Evolutionary conservation across 1,140 invertebrate genomes (phyloP).

Genomic region (Heliothis subflexa): DNA sequence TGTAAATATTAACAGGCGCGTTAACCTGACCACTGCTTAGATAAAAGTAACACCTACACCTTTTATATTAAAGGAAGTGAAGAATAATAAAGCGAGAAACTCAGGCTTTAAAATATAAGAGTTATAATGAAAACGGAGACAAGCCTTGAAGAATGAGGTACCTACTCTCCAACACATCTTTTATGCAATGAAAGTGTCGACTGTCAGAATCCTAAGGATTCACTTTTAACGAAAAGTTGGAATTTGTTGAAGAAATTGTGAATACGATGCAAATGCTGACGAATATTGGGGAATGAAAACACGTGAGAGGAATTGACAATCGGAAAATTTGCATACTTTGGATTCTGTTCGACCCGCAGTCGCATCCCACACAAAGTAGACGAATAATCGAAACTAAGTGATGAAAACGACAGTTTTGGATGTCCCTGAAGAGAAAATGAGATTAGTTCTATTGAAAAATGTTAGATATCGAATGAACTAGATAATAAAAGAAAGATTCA

Average conservation of each 20-base stretch:
- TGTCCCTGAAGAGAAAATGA: conserved; percentile 7
- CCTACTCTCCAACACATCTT: conserved; percentile 8
- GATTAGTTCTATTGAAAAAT: conserved; percentile 27
- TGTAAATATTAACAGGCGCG: conserved; percentile 26
- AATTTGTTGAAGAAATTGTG: conserved; percentile 32
- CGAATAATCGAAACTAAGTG: conserved; percentile 22
- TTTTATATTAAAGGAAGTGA: background rate
- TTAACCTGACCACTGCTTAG: background rate
- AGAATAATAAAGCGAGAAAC: background rate
- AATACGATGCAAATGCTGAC: conserved; percentile 23
- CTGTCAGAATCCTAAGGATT: background rate
- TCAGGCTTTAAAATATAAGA: conserved; percentile 4
- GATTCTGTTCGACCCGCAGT: conserved; percentile 8
- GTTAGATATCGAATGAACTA: background rate
- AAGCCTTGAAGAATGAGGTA: conserved; percentile 2
- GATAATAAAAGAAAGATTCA: background rate
- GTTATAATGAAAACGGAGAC: conserved; percentile 5
- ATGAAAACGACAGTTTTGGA: conserved; percentile 13
- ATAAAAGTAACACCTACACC: background rate
- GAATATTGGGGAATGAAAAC: conserved; percentile 42
- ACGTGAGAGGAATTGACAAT: conserved; percentile 34
- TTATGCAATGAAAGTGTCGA: conserved; percentile 12
- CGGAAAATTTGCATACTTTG: conserved; percentile 37
- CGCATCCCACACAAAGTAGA: background rate
- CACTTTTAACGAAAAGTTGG: conserved; percentile 23